Evolutionary conservation across 2,113 vertebrate genomes (phyloP).

Genomic region (Myrmophylax atrothorax): DNA sequence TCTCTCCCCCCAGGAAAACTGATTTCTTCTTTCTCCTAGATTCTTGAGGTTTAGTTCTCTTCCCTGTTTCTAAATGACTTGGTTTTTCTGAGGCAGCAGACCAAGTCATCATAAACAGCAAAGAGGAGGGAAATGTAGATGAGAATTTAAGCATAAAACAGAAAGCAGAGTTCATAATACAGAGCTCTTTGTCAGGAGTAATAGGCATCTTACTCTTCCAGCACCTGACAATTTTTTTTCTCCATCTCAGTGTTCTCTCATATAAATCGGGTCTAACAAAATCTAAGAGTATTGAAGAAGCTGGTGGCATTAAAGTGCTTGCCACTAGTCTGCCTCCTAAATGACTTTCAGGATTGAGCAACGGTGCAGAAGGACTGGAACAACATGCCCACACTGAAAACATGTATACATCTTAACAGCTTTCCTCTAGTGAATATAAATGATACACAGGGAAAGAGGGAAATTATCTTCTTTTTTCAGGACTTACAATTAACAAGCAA

Average conservation of each 20-base stretch:
- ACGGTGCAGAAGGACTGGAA: neutral
- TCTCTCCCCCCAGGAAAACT: neutral
- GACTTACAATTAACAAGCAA: neutral
- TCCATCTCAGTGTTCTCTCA: neutral
- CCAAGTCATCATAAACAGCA: neutral
- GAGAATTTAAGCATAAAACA: neutral
- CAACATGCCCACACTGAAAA: neutral
- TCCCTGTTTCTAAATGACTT: neutral
- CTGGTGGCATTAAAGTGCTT: neutral
- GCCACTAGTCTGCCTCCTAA: neutral
- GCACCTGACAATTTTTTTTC: neutral
- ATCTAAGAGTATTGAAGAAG: neutral
- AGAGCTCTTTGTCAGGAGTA: neutral
- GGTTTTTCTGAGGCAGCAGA: neutral
- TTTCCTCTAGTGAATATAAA: neutral
- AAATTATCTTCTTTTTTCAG: neutral
- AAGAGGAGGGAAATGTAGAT: neutral
- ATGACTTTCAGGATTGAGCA: neutral
- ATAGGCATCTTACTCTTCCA: neutral
- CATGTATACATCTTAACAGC: neutral
- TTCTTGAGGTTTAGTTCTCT: neutral
- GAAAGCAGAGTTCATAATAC: neutral
- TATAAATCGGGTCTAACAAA: neutral
- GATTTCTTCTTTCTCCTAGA: neutral
- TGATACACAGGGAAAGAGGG: fast-evolving